Conservation (phyloP, 2,888 invertebrate species). For the Drosophila nr. medialis region DNA sequence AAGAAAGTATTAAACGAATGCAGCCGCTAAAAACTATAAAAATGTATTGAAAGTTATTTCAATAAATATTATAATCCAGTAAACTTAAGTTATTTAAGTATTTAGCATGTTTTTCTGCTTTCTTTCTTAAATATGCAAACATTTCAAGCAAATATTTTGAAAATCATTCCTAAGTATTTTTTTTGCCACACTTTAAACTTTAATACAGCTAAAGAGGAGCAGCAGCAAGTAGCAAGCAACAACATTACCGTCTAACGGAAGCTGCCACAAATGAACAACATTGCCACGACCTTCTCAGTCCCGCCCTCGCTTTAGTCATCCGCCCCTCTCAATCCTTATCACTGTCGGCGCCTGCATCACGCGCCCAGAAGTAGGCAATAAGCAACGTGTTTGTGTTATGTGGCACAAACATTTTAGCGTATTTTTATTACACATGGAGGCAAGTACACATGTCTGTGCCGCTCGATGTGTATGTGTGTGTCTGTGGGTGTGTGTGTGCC, state of each 20-base stretch:
- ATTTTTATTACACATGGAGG: slow-evolving; percentile 74
- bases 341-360: slow-evolving; percentile 31
- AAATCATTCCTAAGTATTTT: background rate
- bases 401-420: slow-evolving; percentile 81
- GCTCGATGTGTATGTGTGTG: slow-evolving; percentile 12
- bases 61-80: background rate
- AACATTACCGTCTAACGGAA: slow-evolving; percentile 65
- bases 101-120: background rate
- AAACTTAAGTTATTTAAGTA: background rate
- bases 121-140: background rate
- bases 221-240: slow-evolving; percentile 19
- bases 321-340: background rate
- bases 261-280: slow-evolving; percentile 69
- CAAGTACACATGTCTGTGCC: slow-evolving; percentile 29
- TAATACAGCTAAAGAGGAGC: slow-evolving; percentile 38
- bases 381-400: slow-evolving; percentile 76
- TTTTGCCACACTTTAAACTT: slow-evolving; percentile 18
- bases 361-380: slow-evolving; percentile 76
- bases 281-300: slow-evolving; percentile 49
- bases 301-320: background rate
- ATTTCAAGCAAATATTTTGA: background rate
- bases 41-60: background rate
- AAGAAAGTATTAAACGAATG: background rate
- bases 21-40: background rate
- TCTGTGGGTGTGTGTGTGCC: slow-evolving; percentile 41